These are phyloP conservation scores for Trematocara caparti DNA, from an alignment of 2,797 vertebrate genomes.

Conservation along the genomic window DNA sequence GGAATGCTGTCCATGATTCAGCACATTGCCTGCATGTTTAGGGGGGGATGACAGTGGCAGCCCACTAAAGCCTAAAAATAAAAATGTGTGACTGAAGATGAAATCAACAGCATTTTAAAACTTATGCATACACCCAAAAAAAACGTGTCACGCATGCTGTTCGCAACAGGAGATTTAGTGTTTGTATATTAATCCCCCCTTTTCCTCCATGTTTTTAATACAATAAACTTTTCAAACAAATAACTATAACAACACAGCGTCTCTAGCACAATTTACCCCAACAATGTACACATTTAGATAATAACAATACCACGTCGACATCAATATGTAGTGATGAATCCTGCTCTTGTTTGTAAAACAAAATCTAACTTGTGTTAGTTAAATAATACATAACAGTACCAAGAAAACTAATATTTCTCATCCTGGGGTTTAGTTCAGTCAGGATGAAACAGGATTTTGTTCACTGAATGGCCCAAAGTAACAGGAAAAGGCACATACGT, in stretches of 20 bases:
- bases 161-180: background rate
- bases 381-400: background rate
- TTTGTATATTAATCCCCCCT: background rate
- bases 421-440: background rate
- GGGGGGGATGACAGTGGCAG: constrained; percentile 28
- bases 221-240: background rate
- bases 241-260: background rate
- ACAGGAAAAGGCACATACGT: background rate
- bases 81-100: constrained; percentile 5
- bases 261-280: background rate
- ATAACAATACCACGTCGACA: background rate
- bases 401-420: background rate
- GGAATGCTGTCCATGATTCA: constrained; percentile 72
- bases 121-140: background rate
- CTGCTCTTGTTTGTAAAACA: background rate
- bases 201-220: background rate
- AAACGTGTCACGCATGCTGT: background rate
- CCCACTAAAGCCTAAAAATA: constrained; percentile 20
- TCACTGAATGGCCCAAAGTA: background rate
- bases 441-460: background rate
- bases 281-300: background rate
- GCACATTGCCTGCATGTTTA: constrained; percentile 69
- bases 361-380: background rate
- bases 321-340: background rate
- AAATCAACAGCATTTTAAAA: background rate